Percentiles rank a stretch among this genome's conserved stretches.
phyloP scores from a whole-genome alignment of 2,113 vertebrate genomes.

The Megalops atlanticus region DNA sequence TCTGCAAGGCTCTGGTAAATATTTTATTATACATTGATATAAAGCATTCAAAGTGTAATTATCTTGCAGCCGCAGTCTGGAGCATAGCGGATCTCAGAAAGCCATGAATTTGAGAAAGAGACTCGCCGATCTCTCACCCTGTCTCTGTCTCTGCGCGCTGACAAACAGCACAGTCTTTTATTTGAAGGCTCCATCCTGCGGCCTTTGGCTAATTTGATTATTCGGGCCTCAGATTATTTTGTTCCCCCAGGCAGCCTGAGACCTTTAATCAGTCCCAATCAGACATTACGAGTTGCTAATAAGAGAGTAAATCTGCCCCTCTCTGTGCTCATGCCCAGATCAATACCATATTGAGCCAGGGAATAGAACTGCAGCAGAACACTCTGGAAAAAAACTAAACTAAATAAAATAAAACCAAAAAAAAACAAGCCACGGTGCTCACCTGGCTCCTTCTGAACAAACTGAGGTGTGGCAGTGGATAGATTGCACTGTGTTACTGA shows the following conservation, averaged over 20 bases:
- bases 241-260: slow-evolving; percentile 16
- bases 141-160: not conserved
- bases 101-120: not conserved
- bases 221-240: slow-evolving; percentile 28
- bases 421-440: no score
- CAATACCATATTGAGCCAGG: slow-evolving; percentile 71
- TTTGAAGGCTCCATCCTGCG: not conserved
- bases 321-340: slow-evolving; percentile 58
- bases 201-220: slow-evolving; percentile 42
- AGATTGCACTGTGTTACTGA: no score
- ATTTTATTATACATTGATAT: not conserved
- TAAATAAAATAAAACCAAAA: not conserved
- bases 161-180: not conserved
- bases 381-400: slow-evolving; percentile 43
- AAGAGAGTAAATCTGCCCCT: slow-evolving; percentile 65
- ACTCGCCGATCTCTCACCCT: not conserved
- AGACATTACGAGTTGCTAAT: slow-evolving; percentile 67
- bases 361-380: slow-evolving; percentile 59
- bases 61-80: not conserved
- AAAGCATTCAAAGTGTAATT: not conserved
- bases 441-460: no score
- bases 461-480: no score
- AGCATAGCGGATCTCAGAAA: not conserved
- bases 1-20: not conserved
- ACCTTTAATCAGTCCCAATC: slow-evolving; percentile 57